Evolutionary conservation across 2,113 vertebrate genomes (phyloP).

Genomic region (Mastomys coucha): DNA sequence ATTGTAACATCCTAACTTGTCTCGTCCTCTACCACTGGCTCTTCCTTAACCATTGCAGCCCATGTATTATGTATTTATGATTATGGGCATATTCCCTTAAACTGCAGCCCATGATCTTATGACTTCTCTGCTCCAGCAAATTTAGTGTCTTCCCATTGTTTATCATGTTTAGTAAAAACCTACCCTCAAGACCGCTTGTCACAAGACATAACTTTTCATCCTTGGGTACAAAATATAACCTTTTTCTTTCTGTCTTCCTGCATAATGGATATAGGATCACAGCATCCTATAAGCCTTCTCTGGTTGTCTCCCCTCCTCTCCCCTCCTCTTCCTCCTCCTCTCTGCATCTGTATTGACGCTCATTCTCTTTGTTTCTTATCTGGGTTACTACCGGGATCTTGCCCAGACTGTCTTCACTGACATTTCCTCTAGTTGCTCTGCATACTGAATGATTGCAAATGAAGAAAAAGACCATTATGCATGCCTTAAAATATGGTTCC

Average conservation of each 20-base stretch:
- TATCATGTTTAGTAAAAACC: neutral
- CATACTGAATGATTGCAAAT: neutral
- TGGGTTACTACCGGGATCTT: neutral
- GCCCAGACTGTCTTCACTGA: neutral
- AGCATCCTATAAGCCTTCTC: neutral
- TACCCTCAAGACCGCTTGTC: neutral
- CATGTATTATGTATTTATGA: no score
- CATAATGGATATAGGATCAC: neutral
- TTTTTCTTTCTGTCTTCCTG: neutral
- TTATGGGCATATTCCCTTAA: neutral
- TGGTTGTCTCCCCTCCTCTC: neutral
- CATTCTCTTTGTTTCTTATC: neutral
- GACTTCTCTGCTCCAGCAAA: neutral
- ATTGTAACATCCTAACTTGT: neutral
- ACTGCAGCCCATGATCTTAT: neutral
- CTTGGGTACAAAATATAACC: neutral
- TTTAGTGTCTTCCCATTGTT: neutral
- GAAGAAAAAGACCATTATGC: neutral
- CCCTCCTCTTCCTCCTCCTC: neutral
- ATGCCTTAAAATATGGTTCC: constrained; percentile 25
- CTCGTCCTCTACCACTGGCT: neutral
- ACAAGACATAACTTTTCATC: neutral
- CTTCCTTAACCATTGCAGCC: neutral
- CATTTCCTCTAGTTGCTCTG: neutral
- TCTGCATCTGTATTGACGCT: neutral